These are phyloP conservation scores for Hydra vulgaris DNA, from an alignment of 30 jellyfish, hydroid and myxozoan species.

Conservation along the genomic window DNA sequence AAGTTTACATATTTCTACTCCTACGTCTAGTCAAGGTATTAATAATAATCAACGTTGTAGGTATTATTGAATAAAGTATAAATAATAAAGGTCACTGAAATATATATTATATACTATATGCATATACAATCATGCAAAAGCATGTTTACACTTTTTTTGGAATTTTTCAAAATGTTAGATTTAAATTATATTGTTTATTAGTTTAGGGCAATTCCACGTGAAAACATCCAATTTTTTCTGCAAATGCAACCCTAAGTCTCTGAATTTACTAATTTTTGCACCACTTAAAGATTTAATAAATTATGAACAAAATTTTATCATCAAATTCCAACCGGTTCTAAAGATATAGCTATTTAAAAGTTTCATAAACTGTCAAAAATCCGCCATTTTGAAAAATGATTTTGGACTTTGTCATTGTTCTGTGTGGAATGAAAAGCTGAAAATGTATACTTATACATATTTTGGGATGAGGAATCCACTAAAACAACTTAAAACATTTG, in stretches of 20 bases:
- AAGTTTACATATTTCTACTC: neutral
- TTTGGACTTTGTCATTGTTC: neutral
- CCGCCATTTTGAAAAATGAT: too few relatives aligned
- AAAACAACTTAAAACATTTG: neutral
- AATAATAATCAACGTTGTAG: neutral
- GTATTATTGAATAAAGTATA: neutral
- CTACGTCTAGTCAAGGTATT: neutral
- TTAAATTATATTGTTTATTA: neutral
- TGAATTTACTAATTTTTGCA: neutral
- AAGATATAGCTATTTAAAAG: neutral
- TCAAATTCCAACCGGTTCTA: neutral
- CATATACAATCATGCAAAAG: neutral
- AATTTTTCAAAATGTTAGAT: neutral
- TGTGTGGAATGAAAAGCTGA: neutral
- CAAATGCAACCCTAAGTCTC: neutral
- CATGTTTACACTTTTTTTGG: neutral
- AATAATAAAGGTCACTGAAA: neutral
- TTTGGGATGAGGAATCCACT: neutral
- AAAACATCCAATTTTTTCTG: neutral
- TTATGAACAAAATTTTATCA: neutral
- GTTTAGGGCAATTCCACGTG: neutral
- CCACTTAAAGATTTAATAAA: neutral
- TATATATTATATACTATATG: neutral
- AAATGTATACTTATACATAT: neutral
- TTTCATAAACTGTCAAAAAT: neutral